Evolutionary conservation across 1,140 invertebrate genomes (phyloP).

Genomic region (Aricia agestis): DNA sequence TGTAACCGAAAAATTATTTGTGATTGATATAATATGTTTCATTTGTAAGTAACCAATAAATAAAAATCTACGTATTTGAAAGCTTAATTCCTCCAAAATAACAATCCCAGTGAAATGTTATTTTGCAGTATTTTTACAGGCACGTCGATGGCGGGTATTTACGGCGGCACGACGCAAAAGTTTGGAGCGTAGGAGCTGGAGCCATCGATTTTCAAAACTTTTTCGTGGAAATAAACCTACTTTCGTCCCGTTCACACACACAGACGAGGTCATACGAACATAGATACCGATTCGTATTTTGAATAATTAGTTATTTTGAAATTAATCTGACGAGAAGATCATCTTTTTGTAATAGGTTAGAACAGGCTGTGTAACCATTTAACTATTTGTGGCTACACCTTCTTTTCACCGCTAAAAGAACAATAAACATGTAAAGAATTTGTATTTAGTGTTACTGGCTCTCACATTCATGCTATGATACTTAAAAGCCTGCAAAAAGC

Average conservation of each 20-base stretch:
- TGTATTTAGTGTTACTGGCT: too few species aligned
- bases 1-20: too few species aligned
- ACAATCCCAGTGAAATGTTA: neutral
- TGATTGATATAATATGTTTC: too few species aligned
- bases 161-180: slow-evolving; percentile 72
- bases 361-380: too few species aligned
- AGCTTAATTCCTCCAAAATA: neutral
- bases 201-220: slow-evolving; percentile 76
- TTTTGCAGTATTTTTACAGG: slow-evolving; percentile 4
- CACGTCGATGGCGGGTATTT: slow-evolving; percentile 52
- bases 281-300: slow-evolving; percentile 37
- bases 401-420: too few species aligned
- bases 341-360: too few species aligned
- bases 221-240: slow-evolving; percentile 76
- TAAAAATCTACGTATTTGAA: neutral
- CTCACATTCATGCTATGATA: too few species aligned
- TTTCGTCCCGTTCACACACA: slow-evolving; percentile 57
- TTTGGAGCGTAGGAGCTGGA: slow-evolving; percentile 71
- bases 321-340: neutral
- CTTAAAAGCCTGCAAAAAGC: too few species aligned
- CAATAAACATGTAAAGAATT: too few species aligned
- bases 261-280: slow-evolving; percentile 55
- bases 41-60: too few species aligned
- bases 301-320: neutral
- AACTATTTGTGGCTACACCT: too few species aligned